Conservation (phyloP, 1,140 invertebrate genomes). For the Ridgeia piscesae region DNA sequence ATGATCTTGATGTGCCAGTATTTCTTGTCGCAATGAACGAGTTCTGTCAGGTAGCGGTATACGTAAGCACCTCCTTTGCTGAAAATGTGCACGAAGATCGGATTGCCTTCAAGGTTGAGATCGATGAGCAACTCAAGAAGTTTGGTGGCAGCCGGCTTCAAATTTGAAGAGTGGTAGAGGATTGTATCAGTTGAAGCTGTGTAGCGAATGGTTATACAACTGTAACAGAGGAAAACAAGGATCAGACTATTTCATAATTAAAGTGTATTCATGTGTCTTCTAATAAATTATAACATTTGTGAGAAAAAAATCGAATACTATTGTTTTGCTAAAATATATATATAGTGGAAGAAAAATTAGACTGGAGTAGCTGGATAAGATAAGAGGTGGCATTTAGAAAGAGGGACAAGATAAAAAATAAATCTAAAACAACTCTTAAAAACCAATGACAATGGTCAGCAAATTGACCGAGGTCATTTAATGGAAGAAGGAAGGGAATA, state of each 20-base stretch:
- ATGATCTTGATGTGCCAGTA: not conserved
- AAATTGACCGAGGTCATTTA: too few species aligned
- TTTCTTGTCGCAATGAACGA: constrained; percentile 9
- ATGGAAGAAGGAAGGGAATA: too few species aligned
- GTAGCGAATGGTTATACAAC: constrained; percentile 74
- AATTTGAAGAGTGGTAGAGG: constrained; percentile 67
- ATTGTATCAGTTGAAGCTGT: constrained; percentile 70
- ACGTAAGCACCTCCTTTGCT: constrained; percentile 76
- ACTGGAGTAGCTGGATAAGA: not conserved
- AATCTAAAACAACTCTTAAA: too few species aligned
- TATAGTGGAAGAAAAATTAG: not conserved
- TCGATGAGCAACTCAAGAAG: constrained; percentile 67
- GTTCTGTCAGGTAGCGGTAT: constrained; percentile 67
- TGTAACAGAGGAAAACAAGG: constrained; percentile 51
- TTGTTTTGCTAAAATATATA: not conserved
- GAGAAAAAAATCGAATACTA: too few species aligned
- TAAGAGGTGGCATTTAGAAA: not conserved
- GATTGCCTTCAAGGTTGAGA: constrained; percentile 69
- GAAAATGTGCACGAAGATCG: constrained; percentile 77
- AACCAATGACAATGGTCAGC: too few species aligned
- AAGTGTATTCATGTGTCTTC: not conserved
- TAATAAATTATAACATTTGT: too few species aligned
- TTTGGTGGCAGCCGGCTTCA: constrained; percentile 67
- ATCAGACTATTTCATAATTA: constrained; percentile 13
- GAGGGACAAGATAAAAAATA: not conserved